Evolutionary conservation across 2,113 vertebrate species (phyloP).

Genomic region (Ceuthmochares aereus): DNA sequence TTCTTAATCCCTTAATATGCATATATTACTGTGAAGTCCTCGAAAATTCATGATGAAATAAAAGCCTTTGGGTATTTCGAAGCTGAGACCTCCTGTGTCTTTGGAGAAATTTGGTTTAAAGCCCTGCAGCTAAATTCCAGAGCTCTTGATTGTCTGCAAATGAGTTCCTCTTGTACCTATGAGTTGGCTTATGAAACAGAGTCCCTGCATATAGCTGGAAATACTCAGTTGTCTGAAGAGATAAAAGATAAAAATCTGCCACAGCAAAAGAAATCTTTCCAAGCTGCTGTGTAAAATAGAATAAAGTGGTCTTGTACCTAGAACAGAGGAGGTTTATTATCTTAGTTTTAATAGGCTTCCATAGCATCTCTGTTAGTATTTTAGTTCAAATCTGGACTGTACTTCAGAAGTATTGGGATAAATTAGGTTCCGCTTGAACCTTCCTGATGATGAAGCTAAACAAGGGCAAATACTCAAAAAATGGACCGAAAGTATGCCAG

Average conservation of each 20-base stretch:
- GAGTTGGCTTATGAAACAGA: background rate
- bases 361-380: background rate
- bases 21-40: constrained; percentile 23
- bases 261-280: background rate
- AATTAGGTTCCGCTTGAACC: background rate
- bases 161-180: background rate
- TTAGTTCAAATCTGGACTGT: background rate
- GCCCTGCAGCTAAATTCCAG: constrained; percentile 25
- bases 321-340: background rate
- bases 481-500: background rate
- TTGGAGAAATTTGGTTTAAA: constrained; percentile 38
- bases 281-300: background rate
- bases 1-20: background rate
- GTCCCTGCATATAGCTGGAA: background rate
- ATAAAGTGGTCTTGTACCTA: background rate
- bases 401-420: background rate
- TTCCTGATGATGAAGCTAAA: background rate
- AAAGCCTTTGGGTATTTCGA: constrained; percentile 8
- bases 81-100: background rate
- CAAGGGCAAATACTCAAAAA: background rate
- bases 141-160: constrained; percentile 3
- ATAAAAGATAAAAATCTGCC: background rate
- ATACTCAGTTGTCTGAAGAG: background rate
- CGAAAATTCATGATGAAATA: background rate
- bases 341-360: background rate